Evolutionary conservation across 1,140 invertebrate species (phyloP).

Genomic region (Tribolium madens): DNA sequence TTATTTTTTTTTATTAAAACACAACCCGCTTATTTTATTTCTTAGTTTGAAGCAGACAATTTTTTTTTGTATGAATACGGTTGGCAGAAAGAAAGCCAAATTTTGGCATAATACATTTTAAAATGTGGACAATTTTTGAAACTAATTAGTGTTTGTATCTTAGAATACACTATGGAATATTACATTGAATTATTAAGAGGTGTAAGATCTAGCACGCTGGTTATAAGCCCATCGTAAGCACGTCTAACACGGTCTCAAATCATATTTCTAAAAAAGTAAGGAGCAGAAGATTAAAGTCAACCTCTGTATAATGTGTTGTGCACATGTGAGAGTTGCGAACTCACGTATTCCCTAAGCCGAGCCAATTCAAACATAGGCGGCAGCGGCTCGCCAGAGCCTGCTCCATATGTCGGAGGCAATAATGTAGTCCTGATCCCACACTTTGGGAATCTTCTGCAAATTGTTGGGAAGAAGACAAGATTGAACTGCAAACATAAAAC

Average conservation of each 20-base stretch:
- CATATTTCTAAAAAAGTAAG: constrained; percentile 44
- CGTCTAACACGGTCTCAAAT: constrained; percentile 15
- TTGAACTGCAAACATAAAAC: constrained; percentile 32
- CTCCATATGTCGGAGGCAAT: constrained; percentile 29
- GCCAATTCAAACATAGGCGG: constrained; percentile 47
- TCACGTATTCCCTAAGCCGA: constrained; percentile 44
- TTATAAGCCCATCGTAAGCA: too few species aligned
- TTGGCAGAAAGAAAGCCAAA: too few species aligned
- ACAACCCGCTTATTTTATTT: too few species aligned
- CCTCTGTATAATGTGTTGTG: constrained; percentile 48
- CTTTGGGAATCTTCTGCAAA: constrained; percentile 29
- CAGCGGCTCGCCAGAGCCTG: constrained; percentile 12
- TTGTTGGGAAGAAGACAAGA: constrained; percentile 32
- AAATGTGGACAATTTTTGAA: too few species aligned
- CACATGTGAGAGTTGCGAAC: constrained; percentile 46
- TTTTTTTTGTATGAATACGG: too few species aligned
- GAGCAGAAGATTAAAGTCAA: constrained; percentile 49
- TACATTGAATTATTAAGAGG: too few species aligned
- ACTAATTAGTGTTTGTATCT: too few species aligned
- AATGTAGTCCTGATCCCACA: constrained; percentile 24
- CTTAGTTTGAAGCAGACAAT: too few species aligned
- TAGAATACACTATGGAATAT: too few species aligned
- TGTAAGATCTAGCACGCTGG: too few species aligned
- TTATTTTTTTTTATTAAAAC: too few species aligned
- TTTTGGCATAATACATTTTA: too few species aligned